A percentile compares a stretch with the other conserved stretches of the same genome.
These are phyloP conservation scores for Sinotaia quadrata DNA, from an alignment of 2,888 invertebrate genomes.

Conservation along the genomic window DNA sequence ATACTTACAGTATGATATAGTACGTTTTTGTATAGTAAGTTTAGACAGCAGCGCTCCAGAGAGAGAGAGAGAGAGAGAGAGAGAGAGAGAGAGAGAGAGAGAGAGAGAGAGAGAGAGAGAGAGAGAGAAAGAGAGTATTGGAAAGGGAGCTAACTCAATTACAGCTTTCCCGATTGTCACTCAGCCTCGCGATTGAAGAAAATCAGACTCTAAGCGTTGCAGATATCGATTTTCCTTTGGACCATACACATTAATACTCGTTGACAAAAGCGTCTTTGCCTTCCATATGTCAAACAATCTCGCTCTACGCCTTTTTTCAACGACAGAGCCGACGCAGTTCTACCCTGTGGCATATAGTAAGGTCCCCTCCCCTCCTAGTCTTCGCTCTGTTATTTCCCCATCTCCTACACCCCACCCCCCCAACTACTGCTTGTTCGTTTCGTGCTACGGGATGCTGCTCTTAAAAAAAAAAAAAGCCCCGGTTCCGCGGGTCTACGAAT, in stretches of 20 bases:
- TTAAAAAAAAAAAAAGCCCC: too few species aligned
- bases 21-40: too few species aligned
- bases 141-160: conserved; percentile 7
- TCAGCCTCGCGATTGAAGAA: conserved; percentile 5
- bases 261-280: not conserved
- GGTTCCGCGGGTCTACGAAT: too few species aligned
- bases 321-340: not conserved
- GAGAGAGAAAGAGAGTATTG: not conserved
- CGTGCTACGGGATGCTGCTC: not conserved
- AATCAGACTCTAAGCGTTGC: conserved; percentile 22
- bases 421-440: too few species aligned
- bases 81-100: conserved; percentile 7
- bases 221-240: conserved; percentile 5
- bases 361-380: conserved; percentile 10
- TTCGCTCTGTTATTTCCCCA: too few species aligned
- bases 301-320: not conserved
- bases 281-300: not conserved
- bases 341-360: not conserved
- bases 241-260: not conserved
- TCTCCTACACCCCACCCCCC: too few species aligned
- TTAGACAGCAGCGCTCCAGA: too few species aligned
- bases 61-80: too few species aligned
- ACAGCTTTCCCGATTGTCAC: conserved; percentile 5
- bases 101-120: not conserved
- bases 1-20: too few species aligned